Base-by-base conservation (phyloP, 2,888 invertebrate species). In the Stratiomys singularior region DNA sequence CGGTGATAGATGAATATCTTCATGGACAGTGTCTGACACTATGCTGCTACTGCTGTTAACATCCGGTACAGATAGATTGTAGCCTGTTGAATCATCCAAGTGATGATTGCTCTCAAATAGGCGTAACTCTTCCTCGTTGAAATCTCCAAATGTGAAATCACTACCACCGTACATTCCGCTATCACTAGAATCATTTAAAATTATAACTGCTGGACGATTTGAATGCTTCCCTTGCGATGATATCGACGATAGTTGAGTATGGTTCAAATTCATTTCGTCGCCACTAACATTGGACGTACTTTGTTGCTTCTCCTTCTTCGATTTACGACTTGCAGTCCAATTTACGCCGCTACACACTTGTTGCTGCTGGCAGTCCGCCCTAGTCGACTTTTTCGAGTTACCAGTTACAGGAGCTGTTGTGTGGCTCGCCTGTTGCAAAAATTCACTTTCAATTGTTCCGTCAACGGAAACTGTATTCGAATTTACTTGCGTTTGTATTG, bases 151-250 rank as follows among this genome's bases (percentile, higher is more conserved):
- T 47, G 94, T 94, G 78, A 95, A 90, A 83, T 92, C 92, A 83
- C 90, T 90, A 86, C 92, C 90, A 81, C 89, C 89, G 81, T 89
- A 89, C 81, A 88, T 87, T 76, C 84, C 83, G 71, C 81, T 84
- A 37, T 88, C 85, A 82, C 80, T 77, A 80, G 78, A 85, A 83
- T 92, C 91, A 85, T 93, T 90, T 81, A 93, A 88, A 84, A 94
- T 92, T 79, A 93, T 91, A 80, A 94, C 94, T 76, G 94, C 91
- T 77, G 94, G 94, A 79, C 92, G 89, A 23, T 88, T 86, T 56
- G 71, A 71, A 67, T 74, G 64, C 37, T 72, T 77, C 0, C 25
- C 25, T 37, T 86, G 82, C 15, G 69, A 60, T n/a, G 69, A 47
- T 44, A 78, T 15, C 37, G 72, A n/a, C 23, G 58, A 44, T 58